Evolutionary conservation across 2,113 vertebrate genomes (phyloP).

Genomic region (Callionymus lyra): DNA sequence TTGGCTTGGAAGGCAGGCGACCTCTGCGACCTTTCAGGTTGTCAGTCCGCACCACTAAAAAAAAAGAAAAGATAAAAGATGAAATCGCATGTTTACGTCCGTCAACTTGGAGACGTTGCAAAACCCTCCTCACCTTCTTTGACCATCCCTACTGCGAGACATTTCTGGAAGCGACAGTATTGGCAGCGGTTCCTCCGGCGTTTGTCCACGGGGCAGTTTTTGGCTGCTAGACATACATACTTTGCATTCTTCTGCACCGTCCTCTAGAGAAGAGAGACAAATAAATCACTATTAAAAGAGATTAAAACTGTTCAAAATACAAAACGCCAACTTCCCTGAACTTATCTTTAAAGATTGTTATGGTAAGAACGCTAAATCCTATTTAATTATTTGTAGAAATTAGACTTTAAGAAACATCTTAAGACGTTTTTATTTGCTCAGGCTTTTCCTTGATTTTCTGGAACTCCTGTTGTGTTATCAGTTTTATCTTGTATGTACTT

Average conservation of each 20-base stretch:
- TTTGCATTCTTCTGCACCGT: constrained; percentile 97
- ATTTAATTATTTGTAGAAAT: no score
- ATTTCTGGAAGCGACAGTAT: constrained; percentile 93
- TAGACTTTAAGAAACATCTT: no score
- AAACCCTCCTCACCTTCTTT: constrained; percentile 89
- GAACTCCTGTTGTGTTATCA: no score
- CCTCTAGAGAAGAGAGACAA: constrained; percentile 60
- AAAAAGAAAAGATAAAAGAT: constrained; percentile 8
- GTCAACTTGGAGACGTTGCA: neutral
- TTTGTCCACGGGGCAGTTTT: constrained; percentile 91
- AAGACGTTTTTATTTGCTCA: no score
- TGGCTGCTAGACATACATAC: constrained; percentile 91
- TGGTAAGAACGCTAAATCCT: no score
- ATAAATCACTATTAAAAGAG: no score
- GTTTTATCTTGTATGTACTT: no score
- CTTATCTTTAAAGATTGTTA: no score
- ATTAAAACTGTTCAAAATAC: no score
- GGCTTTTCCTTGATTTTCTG: no score
- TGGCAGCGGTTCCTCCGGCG: constrained; percentile 87
- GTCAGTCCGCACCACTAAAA: constrained; percentile 88
- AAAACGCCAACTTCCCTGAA: no score
- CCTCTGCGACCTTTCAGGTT: constrained; percentile 88
- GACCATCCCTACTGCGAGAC: constrained; percentile 89
- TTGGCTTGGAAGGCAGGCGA: constrained; percentile 90
- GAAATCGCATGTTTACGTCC: neutral